Base-by-base conservation (phyloP, 2,797 vertebrate species). In the Chrosomus eos region DNA sequence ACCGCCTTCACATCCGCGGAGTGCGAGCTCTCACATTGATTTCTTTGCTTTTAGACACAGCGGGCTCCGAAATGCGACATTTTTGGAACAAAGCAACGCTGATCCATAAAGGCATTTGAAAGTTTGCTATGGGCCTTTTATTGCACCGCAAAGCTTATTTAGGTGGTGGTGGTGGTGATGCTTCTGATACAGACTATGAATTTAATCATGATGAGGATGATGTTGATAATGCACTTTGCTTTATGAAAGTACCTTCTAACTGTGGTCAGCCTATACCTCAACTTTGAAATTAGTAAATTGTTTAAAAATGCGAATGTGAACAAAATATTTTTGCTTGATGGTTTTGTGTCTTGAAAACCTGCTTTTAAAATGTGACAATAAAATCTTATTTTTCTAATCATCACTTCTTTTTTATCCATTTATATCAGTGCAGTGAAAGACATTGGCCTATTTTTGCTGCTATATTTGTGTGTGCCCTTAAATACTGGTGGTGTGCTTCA, bases 361-460 rank as follows among this genome's bases (percentile, higher is more conserved):
- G 95, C 94, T 96, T 95, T 97, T 96, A 95, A 95, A 95, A 95
- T 96, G 95, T 95, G 95, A 96, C 95, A 97, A 97, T 97, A 96
- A 94, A 92, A 95, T 94, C 90, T 93, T 97, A 97, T 97, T 97
- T 97, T 97, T 96, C 94, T 97, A 97, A 92, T 95, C 94, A 94
- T 40, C 31, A 53, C 38, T 82, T 77, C 36, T 53, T 66, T 67
- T 68, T 28, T 74, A 14, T 48, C 18, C 48, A 71, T 84, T 60
- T 71, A 55, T 83, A 58, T 71, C 31, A 26, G 8, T 31, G 36
- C 19, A 26, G 26, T 31, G 45, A 23, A 31, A 74, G 68, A 83
- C 81, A 7, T 74, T 80, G 62, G 21, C 33, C 23, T 86, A 43
- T 45, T 58, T 82, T 48, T 67, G 43, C 33, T 60, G 45, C 26